Conservation (phyloP, 2,797 vertebrate species). For the Huso huso region DNA sequence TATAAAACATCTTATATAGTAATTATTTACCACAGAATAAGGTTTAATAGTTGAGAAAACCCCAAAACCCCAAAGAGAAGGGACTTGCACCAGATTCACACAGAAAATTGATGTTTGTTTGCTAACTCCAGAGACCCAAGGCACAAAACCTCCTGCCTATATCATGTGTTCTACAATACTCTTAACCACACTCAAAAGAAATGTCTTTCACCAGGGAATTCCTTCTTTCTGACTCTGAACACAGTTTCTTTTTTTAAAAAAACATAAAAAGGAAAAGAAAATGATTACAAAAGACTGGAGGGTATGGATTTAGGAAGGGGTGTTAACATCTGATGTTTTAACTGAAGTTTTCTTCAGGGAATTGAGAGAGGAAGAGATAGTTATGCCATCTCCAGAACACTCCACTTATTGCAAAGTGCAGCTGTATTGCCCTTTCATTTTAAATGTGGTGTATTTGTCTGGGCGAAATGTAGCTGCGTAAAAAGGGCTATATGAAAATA, state of each 20-base stretch:
- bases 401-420: too few species aligned
- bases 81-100: background rate
- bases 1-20: background rate
- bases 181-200: background rate
- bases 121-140: too few species aligned
- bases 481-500: too few species aligned
- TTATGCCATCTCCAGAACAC: background rate
- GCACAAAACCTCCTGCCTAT: too few species aligned
- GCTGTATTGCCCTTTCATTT: too few species aligned
- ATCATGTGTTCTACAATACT: too few species aligned
- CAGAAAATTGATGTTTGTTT: too few species aligned
- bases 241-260: constrained; percentile 6
- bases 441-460: too few species aligned
- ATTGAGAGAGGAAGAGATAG: background rate
- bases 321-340: constrained; percentile 3
- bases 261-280: constrained; percentile 13
- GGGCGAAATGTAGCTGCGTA: too few species aligned
- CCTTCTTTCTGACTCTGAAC: constrained; percentile 13
- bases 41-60: background rate
- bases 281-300: background rate
- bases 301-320: background rate
- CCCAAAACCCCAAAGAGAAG: background rate
- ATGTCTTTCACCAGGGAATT: constrained; percentile 10
- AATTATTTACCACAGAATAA: background rate
- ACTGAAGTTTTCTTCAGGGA: background rate